A percentile compares a stretch with the other conserved stretches of the same genome.
Conservation (phyloP, 2,797 vertebrate species). For the Paguma larvata region DNA sequence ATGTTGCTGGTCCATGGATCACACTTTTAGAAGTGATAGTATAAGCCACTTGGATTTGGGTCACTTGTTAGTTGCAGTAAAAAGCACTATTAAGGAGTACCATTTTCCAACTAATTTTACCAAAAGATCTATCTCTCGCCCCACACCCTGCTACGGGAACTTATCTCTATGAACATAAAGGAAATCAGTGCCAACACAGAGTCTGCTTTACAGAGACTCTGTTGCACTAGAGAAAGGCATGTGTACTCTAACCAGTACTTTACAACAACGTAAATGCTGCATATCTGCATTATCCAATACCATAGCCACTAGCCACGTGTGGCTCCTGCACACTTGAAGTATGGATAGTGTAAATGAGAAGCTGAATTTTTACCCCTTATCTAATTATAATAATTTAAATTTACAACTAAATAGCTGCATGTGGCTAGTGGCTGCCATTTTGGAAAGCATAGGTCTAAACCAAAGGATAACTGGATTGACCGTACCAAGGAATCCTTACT, state of each 20-base stretch:
- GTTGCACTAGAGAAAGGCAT: background rate
- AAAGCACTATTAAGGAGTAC: background rate
- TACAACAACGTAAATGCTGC: background rate
- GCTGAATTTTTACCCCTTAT: background rate
- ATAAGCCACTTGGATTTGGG: background rate
- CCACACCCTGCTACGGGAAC: background rate
- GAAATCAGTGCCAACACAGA: background rate
- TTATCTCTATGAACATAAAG: background rate
- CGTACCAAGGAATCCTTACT: background rate
- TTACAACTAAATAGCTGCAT: background rate
- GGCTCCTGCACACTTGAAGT: background rate
- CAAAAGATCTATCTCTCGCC: background rate
- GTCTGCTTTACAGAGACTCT: background rate
- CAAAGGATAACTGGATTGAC: background rate
- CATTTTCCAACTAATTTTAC: background rate
- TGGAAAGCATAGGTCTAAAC: background rate
- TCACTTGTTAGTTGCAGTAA: background rate
- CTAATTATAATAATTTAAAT: slow-evolving; percentile 13
- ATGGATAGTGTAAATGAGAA: background rate
- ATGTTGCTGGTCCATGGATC: background rate
- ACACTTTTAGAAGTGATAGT: background rate
- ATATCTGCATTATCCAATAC: background rate
- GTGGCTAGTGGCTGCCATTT: background rate
- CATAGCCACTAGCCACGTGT: background rate
- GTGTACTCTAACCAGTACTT: background rate